phyloP scores from a whole-genome alignment of 2,888 invertebrate genomes.

The Sinohyriopsis cumingii region DNA sequence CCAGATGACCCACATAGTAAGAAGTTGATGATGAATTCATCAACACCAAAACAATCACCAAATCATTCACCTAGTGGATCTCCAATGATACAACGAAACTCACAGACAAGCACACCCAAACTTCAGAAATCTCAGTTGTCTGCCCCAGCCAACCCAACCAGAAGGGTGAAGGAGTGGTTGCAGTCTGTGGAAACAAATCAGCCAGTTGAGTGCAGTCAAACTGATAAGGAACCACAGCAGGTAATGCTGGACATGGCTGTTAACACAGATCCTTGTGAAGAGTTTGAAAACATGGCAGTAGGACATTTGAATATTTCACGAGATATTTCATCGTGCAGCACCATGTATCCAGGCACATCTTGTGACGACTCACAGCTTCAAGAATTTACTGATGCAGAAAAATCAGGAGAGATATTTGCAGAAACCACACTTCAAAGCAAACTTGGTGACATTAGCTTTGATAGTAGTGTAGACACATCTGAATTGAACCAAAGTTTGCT shows the following conservation, averaged over 20 bases:
- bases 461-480: conserved; percentile 53
- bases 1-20: conserved; percentile 37
- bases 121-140: conserved; percentile 51
- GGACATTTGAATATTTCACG: conserved; percentile 26
- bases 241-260: conserved; percentile 41
- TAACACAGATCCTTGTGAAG: conserved; percentile 46
- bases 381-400: conserved; percentile 27
- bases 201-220: conserved; percentile 16
- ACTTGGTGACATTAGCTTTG: conserved; percentile 56
- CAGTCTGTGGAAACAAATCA: conserved; percentile 60
- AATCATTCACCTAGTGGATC: conserved; percentile 54
- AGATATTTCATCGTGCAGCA: conserved; percentile 40
- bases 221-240: conserved; percentile 4
- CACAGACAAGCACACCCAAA: conserved; percentile 25
- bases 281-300: conserved; percentile 26
- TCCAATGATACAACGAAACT: conserved; percentile 46
- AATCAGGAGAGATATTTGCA: conserved; percentile 15
- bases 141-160: conserved; percentile 49
- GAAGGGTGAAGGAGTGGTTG: conserved; percentile 69
- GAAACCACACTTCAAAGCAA: conserved; percentile 31
- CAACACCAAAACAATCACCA: conserved; percentile 55
- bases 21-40: conserved; percentile 36
- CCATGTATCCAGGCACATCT: conserved; percentile 34
- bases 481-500: conserved; percentile 31
- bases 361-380: conserved; percentile 32